Conservation (phyloP, 2,797 vertebrate genomes). For the Halcyon badia region DNA sequence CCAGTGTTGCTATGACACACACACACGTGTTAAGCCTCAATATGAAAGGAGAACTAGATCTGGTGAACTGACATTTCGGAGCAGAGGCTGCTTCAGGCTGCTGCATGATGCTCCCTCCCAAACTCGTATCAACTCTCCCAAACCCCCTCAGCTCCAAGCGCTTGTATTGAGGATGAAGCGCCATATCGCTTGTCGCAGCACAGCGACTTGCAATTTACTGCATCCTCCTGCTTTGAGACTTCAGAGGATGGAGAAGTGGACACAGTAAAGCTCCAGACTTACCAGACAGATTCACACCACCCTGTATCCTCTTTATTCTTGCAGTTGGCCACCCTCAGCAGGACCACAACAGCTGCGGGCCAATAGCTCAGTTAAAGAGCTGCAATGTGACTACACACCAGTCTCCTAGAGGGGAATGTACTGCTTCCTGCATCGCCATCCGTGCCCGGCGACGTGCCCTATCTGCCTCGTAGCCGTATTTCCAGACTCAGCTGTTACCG, state of each 20-base stretch:
- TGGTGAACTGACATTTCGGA: background rate
- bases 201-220: background rate
- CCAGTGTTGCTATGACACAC: background rate
- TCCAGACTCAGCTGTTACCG: background rate
- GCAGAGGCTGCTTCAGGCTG: background rate
- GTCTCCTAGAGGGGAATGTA: accelerated
- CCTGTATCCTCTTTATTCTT: background rate
- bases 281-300: background rate
- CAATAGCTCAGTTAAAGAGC: background rate
- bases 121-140: background rate
- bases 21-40: background rate
- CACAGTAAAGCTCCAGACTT: background rate
- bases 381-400: background rate
- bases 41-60: background rate
- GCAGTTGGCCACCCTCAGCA: background rate
- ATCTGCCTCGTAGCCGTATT: background rate
- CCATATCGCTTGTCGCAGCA: background rate
- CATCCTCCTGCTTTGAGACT: background rate
- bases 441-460: background rate
- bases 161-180: background rate
- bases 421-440: background rate
- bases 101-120: background rate
- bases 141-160: background rate
- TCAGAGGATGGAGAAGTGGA: background rate
- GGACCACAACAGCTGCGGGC: background rate